Evolutionary conservation across 92 coral and sea anemone genomes (phyloP), one percentile per base, ranked within the genome.

Genomic region (Meandrina meandrites): DNA sequence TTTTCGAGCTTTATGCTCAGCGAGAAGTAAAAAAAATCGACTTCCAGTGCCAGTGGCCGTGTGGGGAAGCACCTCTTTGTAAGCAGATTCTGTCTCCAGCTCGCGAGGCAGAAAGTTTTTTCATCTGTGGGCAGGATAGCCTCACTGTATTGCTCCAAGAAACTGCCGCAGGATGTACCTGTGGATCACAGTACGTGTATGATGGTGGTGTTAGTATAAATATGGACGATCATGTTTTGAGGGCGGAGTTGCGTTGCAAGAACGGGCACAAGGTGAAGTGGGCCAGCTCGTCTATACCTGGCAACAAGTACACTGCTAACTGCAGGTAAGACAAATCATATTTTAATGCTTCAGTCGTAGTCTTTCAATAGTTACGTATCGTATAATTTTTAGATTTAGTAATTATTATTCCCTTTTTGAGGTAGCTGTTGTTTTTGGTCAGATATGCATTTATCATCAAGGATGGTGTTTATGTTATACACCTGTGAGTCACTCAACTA

Each of bases 191-290:
- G 16, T 83, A 1, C 5, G 9, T 67, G 24, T 69, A 13, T 22
- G 76, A 71, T 24, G 28, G 64, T 64, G 50, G 31, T 22, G 31
- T 11, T 11, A n/a, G n/a, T n/a, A n/a, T n/a, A n/a, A n/a, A n/a
- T n/a, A 68, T 24, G 37, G 77, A 69, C 37, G 77, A 78, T 27
- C 58, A 81, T 19, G 36, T 60, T 28, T 24, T 40, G 3, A 0
- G 86, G 6, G 14, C 40, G 21, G 86, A 82, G 36, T 42, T 24
- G 10, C 18, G 3, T 0, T 82, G 86, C 76, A 45, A 68, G 40
- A 82, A 72, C n/a, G 79, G 79, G 47, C 86, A 67, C 78, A 70
- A 47, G 22, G 24, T 69, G 4, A 83, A 83, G 79, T 83, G 86
- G 78, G 48, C 67, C 1, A 83, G 79, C 22, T 83, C 86, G 8